Percentiles rank a stretch among this genome's conserved stretches.
Conservation (phyloP, 2,113 vertebrate genomes). For the Choloepus hoffmanni region DNA sequence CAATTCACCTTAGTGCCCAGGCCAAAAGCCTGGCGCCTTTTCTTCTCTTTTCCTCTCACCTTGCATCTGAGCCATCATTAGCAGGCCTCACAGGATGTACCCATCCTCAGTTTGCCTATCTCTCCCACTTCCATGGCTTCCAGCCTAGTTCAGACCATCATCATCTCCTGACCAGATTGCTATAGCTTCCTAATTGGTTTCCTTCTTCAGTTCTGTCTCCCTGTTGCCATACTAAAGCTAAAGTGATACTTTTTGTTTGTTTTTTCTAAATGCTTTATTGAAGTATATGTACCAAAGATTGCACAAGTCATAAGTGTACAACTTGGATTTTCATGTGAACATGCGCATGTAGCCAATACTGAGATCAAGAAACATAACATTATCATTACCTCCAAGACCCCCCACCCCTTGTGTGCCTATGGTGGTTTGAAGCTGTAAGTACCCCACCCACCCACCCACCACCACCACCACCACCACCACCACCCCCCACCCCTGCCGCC, state of each 20-base stretch:
- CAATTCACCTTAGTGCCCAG: neutral
- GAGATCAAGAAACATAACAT: neutral
- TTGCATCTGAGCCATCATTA: rapidly evolving
- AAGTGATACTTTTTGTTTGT: neutral
- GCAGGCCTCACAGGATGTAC: neutral
- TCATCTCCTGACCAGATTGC: neutral
- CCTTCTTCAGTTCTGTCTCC: neutral
- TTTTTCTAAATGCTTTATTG: slow-evolving; percentile 1
- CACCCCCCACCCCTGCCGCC: no score
- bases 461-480: no score
- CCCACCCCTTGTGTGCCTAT: neutral
- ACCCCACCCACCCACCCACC: no score
- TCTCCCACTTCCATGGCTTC: neutral
- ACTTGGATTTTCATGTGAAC: neutral
- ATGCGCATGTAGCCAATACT: neutral
- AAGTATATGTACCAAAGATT: neutral
- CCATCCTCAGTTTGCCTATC: neutral
- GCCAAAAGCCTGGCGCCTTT: neutral
- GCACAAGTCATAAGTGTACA: neutral
- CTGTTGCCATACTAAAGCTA: neutral
- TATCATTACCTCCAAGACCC: neutral
- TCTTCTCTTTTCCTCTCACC: neutral
- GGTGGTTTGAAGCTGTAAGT: no score
- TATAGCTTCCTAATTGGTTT: neutral
- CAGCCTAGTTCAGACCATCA: neutral